Evolutionary conservation across 2,888 invertebrate species (phyloP).

Genomic region (Leptinotarsa peninsularis): DNA sequence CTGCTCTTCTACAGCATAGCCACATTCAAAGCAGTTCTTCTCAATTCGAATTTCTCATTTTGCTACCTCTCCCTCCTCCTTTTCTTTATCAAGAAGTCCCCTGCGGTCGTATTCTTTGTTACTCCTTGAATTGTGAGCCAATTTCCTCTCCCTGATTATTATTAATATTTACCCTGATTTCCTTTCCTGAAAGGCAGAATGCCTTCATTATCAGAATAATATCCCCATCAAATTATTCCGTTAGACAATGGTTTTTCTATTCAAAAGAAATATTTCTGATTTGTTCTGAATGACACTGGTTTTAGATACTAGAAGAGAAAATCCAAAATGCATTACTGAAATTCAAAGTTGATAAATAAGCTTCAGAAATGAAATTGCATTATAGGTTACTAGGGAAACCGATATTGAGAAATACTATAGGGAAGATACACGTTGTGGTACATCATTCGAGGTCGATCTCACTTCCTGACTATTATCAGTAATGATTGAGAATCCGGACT

Average conservation of each 20-base stretch:
- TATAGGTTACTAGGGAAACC: too few species aligned
- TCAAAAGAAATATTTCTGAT: neutral
- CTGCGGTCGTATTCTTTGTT: neutral
- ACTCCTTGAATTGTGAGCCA: neutral
- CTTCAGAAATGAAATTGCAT: too few species aligned
- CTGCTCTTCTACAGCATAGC: neutral
- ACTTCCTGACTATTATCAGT: too few species aligned
- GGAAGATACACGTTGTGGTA: too few species aligned
- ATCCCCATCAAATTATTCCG: neutral
- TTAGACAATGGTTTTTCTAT: neutral
- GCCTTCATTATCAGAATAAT: constrained; percentile 2
- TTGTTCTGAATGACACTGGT: too few species aligned
- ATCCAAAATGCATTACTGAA: too few species aligned
- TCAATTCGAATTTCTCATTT: neutral
- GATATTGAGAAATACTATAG: too few species aligned
- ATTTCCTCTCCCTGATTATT: neutral
- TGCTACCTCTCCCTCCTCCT: neutral
- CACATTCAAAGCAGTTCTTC: neutral
- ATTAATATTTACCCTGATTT: constrained; percentile 4
- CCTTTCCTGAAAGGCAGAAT: neutral
- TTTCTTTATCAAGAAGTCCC: neutral
- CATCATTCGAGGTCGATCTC: too few species aligned
- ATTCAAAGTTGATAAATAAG: too few species aligned
- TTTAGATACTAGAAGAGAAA: too few species aligned
- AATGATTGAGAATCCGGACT: too few species aligned